These are phyloP conservation scores for Andrena cerasifolii DNA, from an alignment of 1,140 invertebrate species.

Conservation along the genomic window DNA sequence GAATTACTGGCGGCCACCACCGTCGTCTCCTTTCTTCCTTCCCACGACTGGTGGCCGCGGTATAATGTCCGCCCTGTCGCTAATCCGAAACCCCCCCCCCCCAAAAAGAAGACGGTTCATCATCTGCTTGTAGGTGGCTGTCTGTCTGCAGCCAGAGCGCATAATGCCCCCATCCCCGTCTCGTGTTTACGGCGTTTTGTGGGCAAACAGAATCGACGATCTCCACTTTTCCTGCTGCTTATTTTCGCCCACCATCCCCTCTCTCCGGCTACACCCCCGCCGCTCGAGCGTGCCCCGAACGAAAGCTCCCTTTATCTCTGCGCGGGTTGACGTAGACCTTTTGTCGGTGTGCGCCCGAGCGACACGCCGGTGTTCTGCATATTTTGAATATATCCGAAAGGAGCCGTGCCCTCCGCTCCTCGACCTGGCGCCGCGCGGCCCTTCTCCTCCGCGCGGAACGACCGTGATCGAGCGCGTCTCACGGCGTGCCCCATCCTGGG, in stretches of 20 bases:
- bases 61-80: slow-evolving; percentile 49
- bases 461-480: slow-evolving; percentile 55
- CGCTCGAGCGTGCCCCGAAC: slow-evolving; percentile 18
- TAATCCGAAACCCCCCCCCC: slow-evolving; percentile 50
- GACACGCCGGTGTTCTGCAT: slow-evolving; percentile 64
- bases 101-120: slow-evolving; percentile 68
- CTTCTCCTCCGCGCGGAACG: slow-evolving; percentile 12
- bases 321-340: slow-evolving; percentile 43
- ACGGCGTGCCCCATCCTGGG: slow-evolving; percentile 24
- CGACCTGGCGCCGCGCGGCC: not conserved
- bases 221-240: slow-evolving; percentile 55
- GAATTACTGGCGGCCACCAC: slow-evolving; percentile 53
- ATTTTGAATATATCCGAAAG: slow-evolving; percentile 62
- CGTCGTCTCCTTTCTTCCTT: slow-evolving; percentile 35
- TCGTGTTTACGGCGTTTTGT: slow-evolving; percentile 63
- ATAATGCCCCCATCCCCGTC: slow-evolving; percentile 55
- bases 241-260: slow-evolving; percentile 6
- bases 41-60: not conserved
- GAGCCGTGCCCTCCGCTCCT: slow-evolving; percentile 30
- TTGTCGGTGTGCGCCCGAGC: slow-evolving; percentile 67
- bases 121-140: slow-evolving; percentile 65
- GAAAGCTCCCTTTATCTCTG: slow-evolving; percentile 49
- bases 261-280: slow-evolving; percentile 35
- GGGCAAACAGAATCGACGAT: slow-evolving; percentile 66
- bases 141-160: slow-evolving; percentile 50